Conservation (phyloP, 2,888 invertebrate genomes). For the Ochropleura plecta region DNA sequence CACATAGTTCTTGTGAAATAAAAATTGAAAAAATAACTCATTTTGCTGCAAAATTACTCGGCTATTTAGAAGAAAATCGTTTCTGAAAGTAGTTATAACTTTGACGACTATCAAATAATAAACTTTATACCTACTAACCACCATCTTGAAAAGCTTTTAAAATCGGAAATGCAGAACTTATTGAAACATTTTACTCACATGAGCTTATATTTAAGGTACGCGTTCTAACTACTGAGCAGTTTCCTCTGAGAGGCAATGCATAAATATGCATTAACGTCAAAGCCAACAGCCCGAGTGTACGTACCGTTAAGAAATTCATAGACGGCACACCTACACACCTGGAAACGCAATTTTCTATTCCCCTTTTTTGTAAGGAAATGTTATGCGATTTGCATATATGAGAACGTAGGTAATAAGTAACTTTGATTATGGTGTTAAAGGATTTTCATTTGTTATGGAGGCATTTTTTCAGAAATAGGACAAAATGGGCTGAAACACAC, state of each 20-base stretch:
- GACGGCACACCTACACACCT: constrained; percentile 38
- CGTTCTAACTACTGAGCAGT: constrained; percentile 33
- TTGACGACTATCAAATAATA: neutral
- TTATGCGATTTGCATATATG: constrained; percentile 26
- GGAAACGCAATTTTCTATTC: constrained; percentile 28
- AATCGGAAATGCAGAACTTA: constrained; percentile 22
- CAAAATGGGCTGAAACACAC: too few relatives aligned
- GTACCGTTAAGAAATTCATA: constrained; percentile 59
- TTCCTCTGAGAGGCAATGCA: constrained; percentile 44
- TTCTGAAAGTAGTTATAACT: neutral
- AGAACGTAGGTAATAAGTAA: constrained; percentile 20
- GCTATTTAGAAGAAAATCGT: neutral
- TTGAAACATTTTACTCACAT: constrained; percentile 26
- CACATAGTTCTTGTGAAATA: neutral
- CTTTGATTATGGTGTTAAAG: constrained; percentile 18
- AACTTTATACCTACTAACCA: neutral
- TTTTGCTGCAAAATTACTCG: neutral
- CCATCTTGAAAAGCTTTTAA: constrained; percentile 18
- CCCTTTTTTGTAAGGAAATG: constrained; percentile 13
- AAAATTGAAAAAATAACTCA: neutral
- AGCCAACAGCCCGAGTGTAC: constrained; percentile 32
- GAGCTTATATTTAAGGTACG: constrained; percentile 24
- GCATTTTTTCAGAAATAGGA: neutral
- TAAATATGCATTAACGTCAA: constrained; percentile 63
- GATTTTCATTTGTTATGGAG: neutral